phyloP scores from a whole-genome alignment of 2,888 invertebrate genomes.

The Nemotelus pantherinus region DNA sequence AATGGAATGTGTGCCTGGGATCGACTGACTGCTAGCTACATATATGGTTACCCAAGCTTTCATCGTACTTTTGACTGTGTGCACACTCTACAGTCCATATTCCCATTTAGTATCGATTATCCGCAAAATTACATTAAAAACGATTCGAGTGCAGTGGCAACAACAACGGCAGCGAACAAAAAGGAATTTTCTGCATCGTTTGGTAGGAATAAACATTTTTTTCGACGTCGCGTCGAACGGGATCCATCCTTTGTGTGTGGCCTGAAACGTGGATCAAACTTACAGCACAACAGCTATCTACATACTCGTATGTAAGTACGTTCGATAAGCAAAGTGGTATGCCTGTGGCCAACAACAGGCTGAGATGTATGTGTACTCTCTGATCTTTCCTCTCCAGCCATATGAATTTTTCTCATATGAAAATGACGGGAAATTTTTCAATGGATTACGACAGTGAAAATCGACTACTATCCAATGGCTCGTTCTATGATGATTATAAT shows the following conservation, averaged over 20 bases:
- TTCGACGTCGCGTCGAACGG: background rate
- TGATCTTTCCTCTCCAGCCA: background rate
- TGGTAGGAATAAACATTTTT: slow-evolving; percentile 48
- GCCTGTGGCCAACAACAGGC: no score
- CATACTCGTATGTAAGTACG: no score
- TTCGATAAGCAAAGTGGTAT: no score
- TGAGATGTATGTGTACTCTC: background rate
- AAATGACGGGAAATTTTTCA: slow-evolving; percentile 29
- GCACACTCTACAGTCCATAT: background rate
- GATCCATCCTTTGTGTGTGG: no score
- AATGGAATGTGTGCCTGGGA: background rate
- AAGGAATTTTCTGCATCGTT: slow-evolving; percentile 49
- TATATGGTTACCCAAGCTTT: no score
- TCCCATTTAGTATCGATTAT: slow-evolving; percentile 50
- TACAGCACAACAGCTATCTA: no score
- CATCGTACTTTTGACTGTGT: no score
- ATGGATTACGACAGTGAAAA: slow-evolving; percentile 8
- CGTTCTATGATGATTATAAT: background rate
- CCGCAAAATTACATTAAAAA: slow-evolving; percentile 51
- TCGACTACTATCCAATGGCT: background rate
- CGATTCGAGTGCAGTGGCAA: slow-evolving; percentile 24
- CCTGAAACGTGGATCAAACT: no score
- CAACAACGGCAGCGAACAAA: slow-evolving; percentile 45
- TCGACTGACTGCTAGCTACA: no score
- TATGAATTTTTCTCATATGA: slow-evolving; percentile 13